These are phyloP conservation scores for Sarcophilus harrisii DNA, from an alignment of 2,797 vertebrate genomes.

Conservation along the genomic window DNA sequence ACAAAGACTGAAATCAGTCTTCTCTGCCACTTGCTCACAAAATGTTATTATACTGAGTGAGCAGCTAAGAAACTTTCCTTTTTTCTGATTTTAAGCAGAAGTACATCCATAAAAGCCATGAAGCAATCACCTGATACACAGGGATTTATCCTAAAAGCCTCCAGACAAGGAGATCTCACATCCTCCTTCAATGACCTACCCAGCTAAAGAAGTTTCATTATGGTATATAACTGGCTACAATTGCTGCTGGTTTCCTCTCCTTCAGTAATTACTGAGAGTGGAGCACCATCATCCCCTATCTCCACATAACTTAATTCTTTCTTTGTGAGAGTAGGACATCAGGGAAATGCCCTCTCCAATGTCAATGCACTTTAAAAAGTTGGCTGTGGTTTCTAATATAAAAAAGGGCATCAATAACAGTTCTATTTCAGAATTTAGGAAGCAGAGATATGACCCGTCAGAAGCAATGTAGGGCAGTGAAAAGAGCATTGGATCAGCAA, in stretches of 20 bases:
- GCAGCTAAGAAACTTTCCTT: not conserved
- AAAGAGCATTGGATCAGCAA: not conserved
- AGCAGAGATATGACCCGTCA: not conserved
- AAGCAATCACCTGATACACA: not conserved
- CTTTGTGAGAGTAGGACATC: not conserved
- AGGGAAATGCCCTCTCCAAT: not conserved
- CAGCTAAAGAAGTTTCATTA: not conserved
- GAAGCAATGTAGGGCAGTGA: not conserved
- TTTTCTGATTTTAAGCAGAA: constrained; percentile 38
- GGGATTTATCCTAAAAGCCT: constrained; percentile 33
- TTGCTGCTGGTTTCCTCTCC: not conserved
- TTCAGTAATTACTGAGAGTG: not conserved
- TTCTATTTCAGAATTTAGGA: not conserved
- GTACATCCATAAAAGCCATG: constrained; percentile 28
- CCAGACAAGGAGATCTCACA: not conserved
- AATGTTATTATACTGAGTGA: not conserved
- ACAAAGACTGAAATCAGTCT: not conserved
- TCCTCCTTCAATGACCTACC: not conserved
- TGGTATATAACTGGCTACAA: constrained; percentile 7
- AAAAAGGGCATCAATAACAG: not conserved
- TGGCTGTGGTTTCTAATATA: not conserved
- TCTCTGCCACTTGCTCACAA: not conserved
- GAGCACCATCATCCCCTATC: not conserved
- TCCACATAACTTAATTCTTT: not conserved
- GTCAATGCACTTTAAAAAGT: not conserved